These are phyloP conservation scores for Haemorhous mexicanus DNA, from an alignment of 2,113 vertebrate genomes.

Conservation along the genomic window DNA sequence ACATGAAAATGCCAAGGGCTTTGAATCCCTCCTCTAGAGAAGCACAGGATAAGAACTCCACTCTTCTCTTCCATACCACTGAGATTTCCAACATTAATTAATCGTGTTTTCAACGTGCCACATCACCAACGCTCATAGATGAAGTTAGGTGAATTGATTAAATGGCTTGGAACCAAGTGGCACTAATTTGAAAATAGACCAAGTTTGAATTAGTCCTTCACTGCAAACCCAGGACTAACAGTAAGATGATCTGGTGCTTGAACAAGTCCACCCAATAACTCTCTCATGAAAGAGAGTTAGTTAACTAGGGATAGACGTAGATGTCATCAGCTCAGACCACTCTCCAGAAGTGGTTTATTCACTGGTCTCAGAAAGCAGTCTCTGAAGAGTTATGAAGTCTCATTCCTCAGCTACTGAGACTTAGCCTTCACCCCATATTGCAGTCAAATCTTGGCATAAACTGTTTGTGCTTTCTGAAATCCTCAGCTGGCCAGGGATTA, in stretches of 20 bases:
- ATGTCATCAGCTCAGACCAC: neutral
- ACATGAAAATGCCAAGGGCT: neutral
- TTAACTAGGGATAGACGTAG: neutral
- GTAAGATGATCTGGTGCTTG: neutral
- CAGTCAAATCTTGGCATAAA: neutral
- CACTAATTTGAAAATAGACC: neutral
- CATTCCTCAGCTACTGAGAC: neutral
- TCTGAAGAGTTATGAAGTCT: neutral
- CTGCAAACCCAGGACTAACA: neutral
- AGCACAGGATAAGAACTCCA: neutral
- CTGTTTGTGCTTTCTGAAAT: neutral
- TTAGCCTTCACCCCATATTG: neutral
- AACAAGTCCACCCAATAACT: neutral
- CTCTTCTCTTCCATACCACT: neutral
- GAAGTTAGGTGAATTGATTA: neutral
- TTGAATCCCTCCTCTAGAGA: neutral
- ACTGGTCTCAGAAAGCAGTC: neutral
- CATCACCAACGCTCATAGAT: neutral
- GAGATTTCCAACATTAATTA: neutral
- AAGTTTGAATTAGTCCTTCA: neutral
- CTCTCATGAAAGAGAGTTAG: neutral
- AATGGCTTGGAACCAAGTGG: neutral
- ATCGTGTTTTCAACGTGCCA: neutral
- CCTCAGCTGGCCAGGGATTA: neutral
- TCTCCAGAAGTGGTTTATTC: neutral